Percentiles rank a stretch among this genome's conserved stretches.
These are phyloP conservation scores for Podargus strigoides DNA, from an alignment of 2,797 vertebrate species.

Conservation along the genomic window DNA sequence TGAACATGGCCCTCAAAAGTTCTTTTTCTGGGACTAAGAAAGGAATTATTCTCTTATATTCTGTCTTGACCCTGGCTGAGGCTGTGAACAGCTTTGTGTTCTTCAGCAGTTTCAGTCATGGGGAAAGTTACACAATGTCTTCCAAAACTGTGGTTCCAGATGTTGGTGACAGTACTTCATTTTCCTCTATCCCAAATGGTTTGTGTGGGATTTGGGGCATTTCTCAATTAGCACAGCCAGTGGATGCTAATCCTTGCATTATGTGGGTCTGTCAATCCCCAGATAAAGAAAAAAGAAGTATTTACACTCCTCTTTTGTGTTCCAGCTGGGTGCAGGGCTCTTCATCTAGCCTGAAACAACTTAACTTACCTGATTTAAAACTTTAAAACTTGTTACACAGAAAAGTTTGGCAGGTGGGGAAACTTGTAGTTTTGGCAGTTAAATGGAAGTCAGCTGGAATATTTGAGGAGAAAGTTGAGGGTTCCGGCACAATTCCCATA, in stretches of 20 bases:
- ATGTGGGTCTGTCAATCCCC: background rate
- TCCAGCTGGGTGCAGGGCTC: background rate
- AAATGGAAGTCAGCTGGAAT: background rate
- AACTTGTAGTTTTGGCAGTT: background rate
- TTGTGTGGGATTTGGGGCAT: background rate
- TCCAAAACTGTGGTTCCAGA: background rate
- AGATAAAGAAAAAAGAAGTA: background rate
- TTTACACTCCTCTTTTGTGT: background rate
- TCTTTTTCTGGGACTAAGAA: background rate
- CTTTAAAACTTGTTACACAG: background rate
- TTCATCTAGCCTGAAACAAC: background rate
- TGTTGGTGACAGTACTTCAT: background rate
- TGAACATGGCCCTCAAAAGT: fast-evolving
- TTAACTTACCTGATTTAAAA: background rate
- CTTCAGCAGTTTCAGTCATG: background rate
- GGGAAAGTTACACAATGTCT: background rate
- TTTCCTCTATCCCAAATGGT: background rate
- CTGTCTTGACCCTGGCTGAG: background rate
- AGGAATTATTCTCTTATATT: background rate
- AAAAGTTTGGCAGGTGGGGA: background rate
- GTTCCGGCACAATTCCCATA: background rate
- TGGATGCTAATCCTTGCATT: background rate
- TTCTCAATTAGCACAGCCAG: background rate
- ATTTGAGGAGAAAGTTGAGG: background rate
- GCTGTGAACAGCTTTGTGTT: background rate